Conservation (phyloP, 1,140 invertebrate species). For the Aphelenchoides avenae region DNA sequence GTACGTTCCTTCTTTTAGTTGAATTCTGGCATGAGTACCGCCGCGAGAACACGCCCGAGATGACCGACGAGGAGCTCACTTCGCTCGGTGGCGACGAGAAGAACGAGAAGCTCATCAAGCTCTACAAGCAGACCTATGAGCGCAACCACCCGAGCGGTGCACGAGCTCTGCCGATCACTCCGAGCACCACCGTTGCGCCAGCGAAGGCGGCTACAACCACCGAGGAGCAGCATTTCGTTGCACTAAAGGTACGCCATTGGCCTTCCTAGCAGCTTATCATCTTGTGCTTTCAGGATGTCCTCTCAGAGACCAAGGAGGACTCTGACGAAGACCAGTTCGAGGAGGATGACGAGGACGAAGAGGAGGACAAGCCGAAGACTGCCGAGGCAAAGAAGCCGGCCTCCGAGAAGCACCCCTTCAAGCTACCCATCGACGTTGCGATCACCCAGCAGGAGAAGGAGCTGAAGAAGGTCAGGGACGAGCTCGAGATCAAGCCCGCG, state of each 20-base stretch:
- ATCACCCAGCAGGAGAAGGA: conserved; percentile 2
- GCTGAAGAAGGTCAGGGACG: conserved; percentile 21
- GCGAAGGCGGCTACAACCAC: background rate
- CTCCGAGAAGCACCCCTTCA: background rate
- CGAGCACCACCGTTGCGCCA: conserved; percentile 4
- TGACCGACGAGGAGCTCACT: conserved; percentile 31
- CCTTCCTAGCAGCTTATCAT: no score
- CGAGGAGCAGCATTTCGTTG: conserved; percentile 13
- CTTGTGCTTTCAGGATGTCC: no score
- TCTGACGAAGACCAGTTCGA: conserved; percentile 53
- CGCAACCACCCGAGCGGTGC: conserved; percentile 34
- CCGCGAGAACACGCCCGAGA: conserved; percentile 55
- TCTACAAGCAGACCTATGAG: conserved; percentile 53
- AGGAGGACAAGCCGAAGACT: conserved; percentile 29
- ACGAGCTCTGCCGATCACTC: conserved; percentile 8
- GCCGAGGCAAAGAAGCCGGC: conserved; percentile 5
- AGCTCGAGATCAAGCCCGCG: conserved; percentile 16
- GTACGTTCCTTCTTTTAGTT: conserved; percentile 38
- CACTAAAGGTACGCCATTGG: no score
- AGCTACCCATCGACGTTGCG: conserved; percentile 4
- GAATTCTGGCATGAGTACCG: conserved; percentile 57
- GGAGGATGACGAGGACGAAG: conserved; percentile 49
- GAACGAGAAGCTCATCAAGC: conserved; percentile 45
- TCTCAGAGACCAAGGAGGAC: conserved; percentile 33
- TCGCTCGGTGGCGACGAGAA: conserved; percentile 68